These are phyloP conservation scores for Tethya wilhelma DNA, from an alignment of 37 sponge, comb jelly and placozoan genomes.

Conservation along the genomic window DNA sequence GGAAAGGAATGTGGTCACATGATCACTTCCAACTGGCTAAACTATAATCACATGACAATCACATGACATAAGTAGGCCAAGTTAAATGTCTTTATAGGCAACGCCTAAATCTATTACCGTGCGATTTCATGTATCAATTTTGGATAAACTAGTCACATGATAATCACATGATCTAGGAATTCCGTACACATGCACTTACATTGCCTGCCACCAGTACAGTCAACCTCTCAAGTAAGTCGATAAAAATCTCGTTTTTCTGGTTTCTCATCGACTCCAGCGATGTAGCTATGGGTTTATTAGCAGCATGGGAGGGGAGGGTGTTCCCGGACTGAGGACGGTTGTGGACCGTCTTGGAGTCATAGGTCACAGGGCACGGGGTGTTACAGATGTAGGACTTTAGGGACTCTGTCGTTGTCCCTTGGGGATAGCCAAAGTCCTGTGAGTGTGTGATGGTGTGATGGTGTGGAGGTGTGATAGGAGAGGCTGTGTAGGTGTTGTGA, in stretches of 20 bases:
- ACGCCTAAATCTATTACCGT: too few relatives aligned
- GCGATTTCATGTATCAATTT: too few relatives aligned
- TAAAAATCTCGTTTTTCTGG: slow-evolving; percentile 91
- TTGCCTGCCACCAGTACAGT: slow-evolving; percentile 86
- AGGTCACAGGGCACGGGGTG: slow-evolving; percentile 63
- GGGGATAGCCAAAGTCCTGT: slow-evolving; percentile 96
- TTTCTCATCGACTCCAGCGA: slow-evolving; percentile 71
- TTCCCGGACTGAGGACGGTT: slow-evolving; percentile 3
- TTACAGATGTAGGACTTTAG: slow-evolving; percentile 92
- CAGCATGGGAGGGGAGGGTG: slow-evolving; percentile 81
- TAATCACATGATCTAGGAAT: too few relatives aligned
- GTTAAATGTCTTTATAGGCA: too few relatives aligned
- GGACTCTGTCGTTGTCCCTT: slow-evolving; percentile 84
- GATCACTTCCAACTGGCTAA: too few relatives aligned
- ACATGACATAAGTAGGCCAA: too few relatives aligned
- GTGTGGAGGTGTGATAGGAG: not conserved
- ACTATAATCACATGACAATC: too few relatives aligned
- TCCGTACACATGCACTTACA: slow-evolving; percentile 60
- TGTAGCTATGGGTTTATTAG: slow-evolving; percentile 86
- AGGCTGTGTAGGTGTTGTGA: not conserved
- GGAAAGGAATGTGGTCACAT: too few relatives aligned
- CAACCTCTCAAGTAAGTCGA: slow-evolving; percentile 91
- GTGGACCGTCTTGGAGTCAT: slow-evolving; percentile 21
- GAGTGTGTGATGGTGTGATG: not conserved
- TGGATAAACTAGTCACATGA: too few relatives aligned